Conservation (phyloP, 2,888 invertebrate species). For the Isoperla grammatica region DNA sequence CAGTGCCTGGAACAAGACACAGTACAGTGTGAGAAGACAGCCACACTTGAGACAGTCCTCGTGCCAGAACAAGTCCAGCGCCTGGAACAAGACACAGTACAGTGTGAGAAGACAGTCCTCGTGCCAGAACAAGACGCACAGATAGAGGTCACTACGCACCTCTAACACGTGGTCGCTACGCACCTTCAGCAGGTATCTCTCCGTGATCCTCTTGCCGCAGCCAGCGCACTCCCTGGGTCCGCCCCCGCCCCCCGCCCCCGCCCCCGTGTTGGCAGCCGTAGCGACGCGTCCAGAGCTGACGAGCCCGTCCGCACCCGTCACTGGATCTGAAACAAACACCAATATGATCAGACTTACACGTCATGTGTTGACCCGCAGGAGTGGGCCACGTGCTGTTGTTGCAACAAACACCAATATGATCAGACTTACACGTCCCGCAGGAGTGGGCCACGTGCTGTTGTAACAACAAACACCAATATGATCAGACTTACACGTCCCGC, state of each 20-base stretch:
- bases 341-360: too few species aligned
- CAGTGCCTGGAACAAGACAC: constrained; percentile 61
- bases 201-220: constrained; percentile 80
- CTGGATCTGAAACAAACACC: constrained; percentile 40
- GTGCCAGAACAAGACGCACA: constrained; percentile 88
- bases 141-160: too few species aligned
- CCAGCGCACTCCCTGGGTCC: constrained; percentile 67
- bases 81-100: too few species aligned
- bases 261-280: constrained; percentile 25
- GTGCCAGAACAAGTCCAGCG: constrained; percentile 88
- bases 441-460: too few species aligned
- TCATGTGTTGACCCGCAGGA: too few species aligned
- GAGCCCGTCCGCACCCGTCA: constrained; percentile 41
- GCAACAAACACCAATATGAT: too few species aligned
- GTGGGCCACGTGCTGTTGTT: too few species aligned
- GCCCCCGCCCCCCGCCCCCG: constrained; percentile 39
- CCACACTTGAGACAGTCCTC: constrained; percentile 91
- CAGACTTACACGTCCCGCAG: too few species aligned
- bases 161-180: too few species aligned
- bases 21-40: constrained; percentile 58
- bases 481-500: too few species aligned
- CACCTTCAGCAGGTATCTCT: constrained; percentile 54
- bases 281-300: constrained; percentile 33
- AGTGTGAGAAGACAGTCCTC: too few species aligned
- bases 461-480: too few species aligned